A percentile compares a stretch with the other conserved stretches of the same genome.
Evolutionary conservation across 1,140 invertebrate genomes (phyloP).

Genomic region (Hormaphis cornu): DNA sequence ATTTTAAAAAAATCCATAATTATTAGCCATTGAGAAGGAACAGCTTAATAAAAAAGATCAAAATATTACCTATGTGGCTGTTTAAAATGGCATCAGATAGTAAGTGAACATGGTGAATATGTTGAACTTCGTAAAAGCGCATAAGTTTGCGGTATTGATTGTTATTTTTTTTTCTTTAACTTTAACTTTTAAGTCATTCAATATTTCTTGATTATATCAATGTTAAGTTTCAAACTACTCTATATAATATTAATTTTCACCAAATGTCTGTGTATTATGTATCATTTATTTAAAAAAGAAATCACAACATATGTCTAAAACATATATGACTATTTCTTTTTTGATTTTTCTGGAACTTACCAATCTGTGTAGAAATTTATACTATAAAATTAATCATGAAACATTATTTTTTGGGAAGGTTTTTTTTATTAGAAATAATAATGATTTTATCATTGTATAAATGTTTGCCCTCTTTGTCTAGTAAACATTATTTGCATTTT

Average conservation of each 20-base stretch:
- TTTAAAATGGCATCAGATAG: constrained; percentile 19
- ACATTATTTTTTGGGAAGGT: background rate
- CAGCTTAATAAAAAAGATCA: constrained; percentile 11
- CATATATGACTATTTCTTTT: background rate
- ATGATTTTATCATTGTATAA: background rate
- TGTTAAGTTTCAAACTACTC: constrained; percentile 1
- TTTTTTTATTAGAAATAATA: background rate
- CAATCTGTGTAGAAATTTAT: background rate
- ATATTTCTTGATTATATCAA: constrained; percentile 5
- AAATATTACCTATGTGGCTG: background rate
- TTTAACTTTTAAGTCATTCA: constrained; percentile 24
- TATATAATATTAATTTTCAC: constrained; percentile 13
- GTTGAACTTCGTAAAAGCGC: background rate
- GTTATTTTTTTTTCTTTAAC: constrained; percentile 10
- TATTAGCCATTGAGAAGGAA: constrained; percentile 10
- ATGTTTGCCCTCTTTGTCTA: background rate
- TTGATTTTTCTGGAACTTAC: background rate
- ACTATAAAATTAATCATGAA: background rate
- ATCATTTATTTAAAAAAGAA: background rate
- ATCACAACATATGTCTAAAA: background rate
- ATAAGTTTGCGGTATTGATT: constrained; percentile 4
- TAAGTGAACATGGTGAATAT: constrained; percentile 6
- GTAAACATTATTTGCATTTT: background rate
- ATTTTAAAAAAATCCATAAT: background rate
- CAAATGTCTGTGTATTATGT: background rate